Evolutionary conservation across 1,140 invertebrate species (phyloP), one percentile per base, ranked within the genome.

Genomic region (Fopius arisanus): DNA sequence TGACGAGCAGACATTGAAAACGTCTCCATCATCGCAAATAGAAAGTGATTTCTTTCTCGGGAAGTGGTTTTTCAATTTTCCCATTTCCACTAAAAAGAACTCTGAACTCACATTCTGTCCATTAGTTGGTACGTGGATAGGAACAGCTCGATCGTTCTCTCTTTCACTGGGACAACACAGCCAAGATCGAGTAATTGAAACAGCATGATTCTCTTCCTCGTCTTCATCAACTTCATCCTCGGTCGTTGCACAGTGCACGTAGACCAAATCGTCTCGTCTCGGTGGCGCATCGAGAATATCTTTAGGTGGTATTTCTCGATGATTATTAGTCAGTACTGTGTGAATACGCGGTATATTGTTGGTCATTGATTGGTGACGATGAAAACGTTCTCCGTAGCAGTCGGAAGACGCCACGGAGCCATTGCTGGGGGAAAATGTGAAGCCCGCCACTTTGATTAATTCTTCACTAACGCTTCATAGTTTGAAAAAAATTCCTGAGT

Each of bases 151-250:
- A 59, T 83, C 81, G 62, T 72, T 65, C 63, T 77, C 63, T 31
- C 73, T 76, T 75, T 82, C 80, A 37, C 62, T 74, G 3, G 81
- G 81, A 67, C 82, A 84, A 70, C 82, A 83, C 6, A 83, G 77
- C 82, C 82, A 84, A 67, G 82, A 82, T 70, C 82, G 78, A 41
- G 80, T 80, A 26, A 75, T 77, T 23, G 79, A 69, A 41, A 73
- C 65, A 28, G 75, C 43, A 16, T 23, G 72, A 54, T 79, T 77
- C 16, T 81, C 78, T 37, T 81, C 81, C 37, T 79, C 79, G n/a
- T 80, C 78, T 33, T 74, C 80, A 10, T 40, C 75, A n/a, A 78
- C 76, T 19, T 62, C 71, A 48, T 74, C 72, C 65, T 79, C 79
- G 16, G 77, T 78, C 6, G 76, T 80, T 14, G 80, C 75, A 65